Evolutionary conservation across 2,113 vertebrate genomes (phyloP).

Genomic region (Otis tarda): DNA sequence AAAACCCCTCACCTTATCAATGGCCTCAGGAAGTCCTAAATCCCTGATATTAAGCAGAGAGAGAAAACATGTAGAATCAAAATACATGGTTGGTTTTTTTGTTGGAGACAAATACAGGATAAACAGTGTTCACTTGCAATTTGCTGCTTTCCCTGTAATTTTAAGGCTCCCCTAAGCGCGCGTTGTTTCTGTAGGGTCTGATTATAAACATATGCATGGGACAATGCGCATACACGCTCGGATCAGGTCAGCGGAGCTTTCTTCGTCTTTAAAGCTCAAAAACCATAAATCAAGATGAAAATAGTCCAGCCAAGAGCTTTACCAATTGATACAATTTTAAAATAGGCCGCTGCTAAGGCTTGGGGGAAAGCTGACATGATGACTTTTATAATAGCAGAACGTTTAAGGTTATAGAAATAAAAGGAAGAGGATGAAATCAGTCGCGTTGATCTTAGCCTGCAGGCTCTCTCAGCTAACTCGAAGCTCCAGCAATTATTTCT

Average conservation of each 20-base stretch:
- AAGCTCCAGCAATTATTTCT: slow-evolving; percentile 86
- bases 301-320: slow-evolving; percentile 75
- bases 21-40: slow-evolving; percentile 38
- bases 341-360: slow-evolving; percentile 75
- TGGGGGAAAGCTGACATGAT: slow-evolving; percentile 80
- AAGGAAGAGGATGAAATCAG: slow-evolving; percentile 84
- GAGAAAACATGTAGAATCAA: neutral
- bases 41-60: slow-evolving; percentile 19
- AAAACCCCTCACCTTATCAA: slow-evolving; percentile 4
- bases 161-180: neutral
- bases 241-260: slow-evolving; percentile 46
- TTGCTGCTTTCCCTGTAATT: slow-evolving; percentile 21
- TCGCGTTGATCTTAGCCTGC: slow-evolving; percentile 82
- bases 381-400: slow-evolving; percentile 85
- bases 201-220: slow-evolving; percentile 50
- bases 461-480: slow-evolving; percentile 77
- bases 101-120: neutral
- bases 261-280: slow-evolving; percentile 72
- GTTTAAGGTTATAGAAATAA: slow-evolving; percentile 86
- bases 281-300: slow-evolving; percentile 78
- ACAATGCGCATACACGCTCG: neutral
- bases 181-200: neutral
- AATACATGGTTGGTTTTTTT: neutral
- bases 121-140: neutral
- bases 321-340: slow-evolving; percentile 82